phyloP scores from a whole-genome alignment of 2,113 vertebrate genomes.

The Heterochromis multidens region DNA sequence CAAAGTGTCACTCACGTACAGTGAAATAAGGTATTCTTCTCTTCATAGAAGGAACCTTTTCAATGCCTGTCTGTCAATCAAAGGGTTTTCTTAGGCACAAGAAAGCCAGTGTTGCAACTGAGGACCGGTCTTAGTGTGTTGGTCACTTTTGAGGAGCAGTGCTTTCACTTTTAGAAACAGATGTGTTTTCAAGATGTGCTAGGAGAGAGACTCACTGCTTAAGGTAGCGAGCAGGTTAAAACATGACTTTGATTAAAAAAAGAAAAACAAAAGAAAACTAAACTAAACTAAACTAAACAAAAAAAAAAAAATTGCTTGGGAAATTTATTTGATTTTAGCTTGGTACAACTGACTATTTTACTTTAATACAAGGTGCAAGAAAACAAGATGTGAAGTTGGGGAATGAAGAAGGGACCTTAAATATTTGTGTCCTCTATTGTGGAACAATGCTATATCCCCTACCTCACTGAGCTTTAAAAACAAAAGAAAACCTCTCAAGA shows the following conservation, averaged over 20 bases:
- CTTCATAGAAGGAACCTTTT: not conserved
- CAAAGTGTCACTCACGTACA: slow-evolving; percentile 36
- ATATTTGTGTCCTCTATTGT: not conserved
- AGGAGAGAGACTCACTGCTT: not conserved
- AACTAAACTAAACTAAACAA: too few species aligned
- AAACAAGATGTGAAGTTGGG: not conserved
- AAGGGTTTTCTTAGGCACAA: slow-evolving; percentile 22
- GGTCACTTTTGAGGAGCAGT: not conserved
- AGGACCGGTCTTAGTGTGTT: not conserved
- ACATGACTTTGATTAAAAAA: not conserved
- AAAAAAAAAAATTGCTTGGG: not conserved
- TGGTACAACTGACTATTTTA: not conserved
- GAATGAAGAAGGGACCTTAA: not conserved
- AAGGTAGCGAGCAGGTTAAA: not conserved
- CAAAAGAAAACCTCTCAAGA: not conserved
- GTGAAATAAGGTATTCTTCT: slow-evolving; percentile 7
- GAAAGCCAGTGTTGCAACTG: slow-evolving; percentile 38
- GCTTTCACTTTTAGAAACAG: not conserved
- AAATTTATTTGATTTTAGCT: not conserved
- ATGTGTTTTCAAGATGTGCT: not conserved
- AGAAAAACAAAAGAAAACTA: not conserved
- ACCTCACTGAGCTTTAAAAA: not conserved
- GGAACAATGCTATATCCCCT: not conserved
- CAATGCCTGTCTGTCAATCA: slow-evolving; percentile 31
- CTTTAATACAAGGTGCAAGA: not conserved